Percentiles rank a stretch among this genome's conserved stretches.
These are phyloP conservation scores for Epinotia brunnichana DNA, from an alignment of 2,888 invertebrate species.

Conservation along the genomic window DNA sequence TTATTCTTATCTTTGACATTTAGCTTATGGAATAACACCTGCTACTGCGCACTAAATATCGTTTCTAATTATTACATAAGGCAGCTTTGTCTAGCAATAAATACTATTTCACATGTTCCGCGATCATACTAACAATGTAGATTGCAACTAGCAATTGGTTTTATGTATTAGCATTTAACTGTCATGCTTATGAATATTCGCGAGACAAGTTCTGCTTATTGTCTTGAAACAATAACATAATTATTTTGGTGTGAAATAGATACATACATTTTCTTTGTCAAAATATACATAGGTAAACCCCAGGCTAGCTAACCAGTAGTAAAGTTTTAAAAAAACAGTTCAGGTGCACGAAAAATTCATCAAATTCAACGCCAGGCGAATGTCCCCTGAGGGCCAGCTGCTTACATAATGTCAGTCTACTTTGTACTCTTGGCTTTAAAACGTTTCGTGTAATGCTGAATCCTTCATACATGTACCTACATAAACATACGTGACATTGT, in stretches of 20 bases:
- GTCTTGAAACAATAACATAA: no score
- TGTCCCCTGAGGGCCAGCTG: conserved; percentile 20
- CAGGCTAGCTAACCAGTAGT: background rate
- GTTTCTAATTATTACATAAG: no score
- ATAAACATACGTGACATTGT: background rate
- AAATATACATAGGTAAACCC: background rate
- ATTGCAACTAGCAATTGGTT: no score
- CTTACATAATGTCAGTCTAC: conserved; percentile 23
- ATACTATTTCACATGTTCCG: no score
- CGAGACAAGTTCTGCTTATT: no score
- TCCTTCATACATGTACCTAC: background rate
- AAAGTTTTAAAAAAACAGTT: background rate
- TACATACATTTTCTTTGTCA: background rate
- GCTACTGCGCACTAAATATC: background rate
- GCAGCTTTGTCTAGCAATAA: no score
- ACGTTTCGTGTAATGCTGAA: conserved; percentile 2
- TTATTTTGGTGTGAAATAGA: background rate
- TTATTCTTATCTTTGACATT: background rate
- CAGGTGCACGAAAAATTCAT: conserved; percentile 21
- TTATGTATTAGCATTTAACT: no score
- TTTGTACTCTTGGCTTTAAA: conserved; percentile 6
- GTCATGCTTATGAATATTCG: no score
- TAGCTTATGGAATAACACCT: background rate
- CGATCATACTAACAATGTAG: no score
- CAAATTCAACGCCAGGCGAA: conserved; percentile 23